phyloP scores from a whole-genome alignment of 2,797 vertebrate species.

The Melanotaenia parkinsoni region DNA sequence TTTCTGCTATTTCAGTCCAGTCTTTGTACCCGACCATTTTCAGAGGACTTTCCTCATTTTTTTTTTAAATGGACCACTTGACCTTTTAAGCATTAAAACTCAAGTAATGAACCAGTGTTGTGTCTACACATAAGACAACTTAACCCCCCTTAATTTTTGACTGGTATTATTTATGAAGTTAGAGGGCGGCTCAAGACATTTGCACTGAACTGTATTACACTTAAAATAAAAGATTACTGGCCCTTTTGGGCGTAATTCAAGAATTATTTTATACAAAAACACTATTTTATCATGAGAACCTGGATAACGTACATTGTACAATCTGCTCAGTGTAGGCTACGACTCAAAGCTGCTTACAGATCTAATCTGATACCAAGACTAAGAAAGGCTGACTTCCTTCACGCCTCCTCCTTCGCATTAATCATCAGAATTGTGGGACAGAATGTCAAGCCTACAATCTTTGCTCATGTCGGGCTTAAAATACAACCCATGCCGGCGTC shows the following conservation, averaged over 20 bases:
- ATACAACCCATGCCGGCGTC: constrained; percentile 33
- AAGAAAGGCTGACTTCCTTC: constrained; percentile 11
- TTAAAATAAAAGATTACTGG: neutral
- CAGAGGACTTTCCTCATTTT: neutral
- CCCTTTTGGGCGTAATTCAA: neutral
- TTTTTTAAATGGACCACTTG: neutral
- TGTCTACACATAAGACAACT: no score
- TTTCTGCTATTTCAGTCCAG: neutral
- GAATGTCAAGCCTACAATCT: constrained; percentile 25
- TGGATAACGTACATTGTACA: constrained; percentile 6
- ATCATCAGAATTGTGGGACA: constrained; percentile 17
- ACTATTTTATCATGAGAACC: constrained; percentile 4
- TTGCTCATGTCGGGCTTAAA: constrained; percentile 40
- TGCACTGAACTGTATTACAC: neutral
- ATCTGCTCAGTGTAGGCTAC: neutral
- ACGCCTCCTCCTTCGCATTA: constrained; percentile 30
- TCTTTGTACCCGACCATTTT: neutral
- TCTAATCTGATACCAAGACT: constrained; percentile 14
- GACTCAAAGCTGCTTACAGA: constrained; percentile 16
- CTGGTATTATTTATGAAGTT: neutral
- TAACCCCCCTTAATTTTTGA: no score
- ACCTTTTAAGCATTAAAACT: no score
- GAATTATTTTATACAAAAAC: constrained; percentile 16
- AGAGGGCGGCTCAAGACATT: neutral
- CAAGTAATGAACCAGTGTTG: neutral